Evolutionary conservation across 2,888 invertebrate genomes (phyloP), one percentile per base, ranked within the genome.

Genomic region (Crematogaster levior): DNA sequence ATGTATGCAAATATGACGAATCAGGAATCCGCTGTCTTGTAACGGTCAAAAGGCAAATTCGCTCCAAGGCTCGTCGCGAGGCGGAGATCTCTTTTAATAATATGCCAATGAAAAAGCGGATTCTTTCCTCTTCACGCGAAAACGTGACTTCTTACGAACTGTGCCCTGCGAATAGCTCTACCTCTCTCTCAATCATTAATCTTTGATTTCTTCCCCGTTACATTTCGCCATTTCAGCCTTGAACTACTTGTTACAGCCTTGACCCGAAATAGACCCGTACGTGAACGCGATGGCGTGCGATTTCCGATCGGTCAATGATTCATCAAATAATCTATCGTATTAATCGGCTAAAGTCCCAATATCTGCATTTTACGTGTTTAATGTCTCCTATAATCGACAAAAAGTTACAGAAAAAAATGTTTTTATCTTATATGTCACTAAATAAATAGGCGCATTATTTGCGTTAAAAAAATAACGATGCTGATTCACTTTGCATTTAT

Each of bases 111-210:
- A 66, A 66, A 66, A 66, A 77, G 40, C 56, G 7, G 40, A 53
- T 40, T 27, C n/a, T 43, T 6, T 43, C 5, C 12, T 48, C 18
- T 77, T 61, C 15, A 18, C 43, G 21, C 18, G 48, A 79, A 58
- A 73, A 77, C 73, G 43, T 58, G 73, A 58, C 60, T 83, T 73
- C 66, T 79, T 65, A 27, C 80, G 43, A 66, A 21, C 34, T 27
- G n/a, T 24, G 48, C 21, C 27, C 21, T 9, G 48, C 46, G 73
- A 74, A n/a, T n/a, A n/a, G n/a, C n/a, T n/a, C n/a, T 66, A 40
- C 9, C 10, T 74, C 48, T 48, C 58, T 40, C 18, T 12, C 21
- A 24, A 12, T 18, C 70, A 81, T 84, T 72, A 82, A 77, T 72
- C 77, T 75, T 75, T 66, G 43, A 72, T 48, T 77, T 77, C 34